Evolutionary conservation across 2,888 invertebrate species (phyloP), one percentile per base, ranked within the genome.

Genomic region (Noctua fimbriata): DNA sequence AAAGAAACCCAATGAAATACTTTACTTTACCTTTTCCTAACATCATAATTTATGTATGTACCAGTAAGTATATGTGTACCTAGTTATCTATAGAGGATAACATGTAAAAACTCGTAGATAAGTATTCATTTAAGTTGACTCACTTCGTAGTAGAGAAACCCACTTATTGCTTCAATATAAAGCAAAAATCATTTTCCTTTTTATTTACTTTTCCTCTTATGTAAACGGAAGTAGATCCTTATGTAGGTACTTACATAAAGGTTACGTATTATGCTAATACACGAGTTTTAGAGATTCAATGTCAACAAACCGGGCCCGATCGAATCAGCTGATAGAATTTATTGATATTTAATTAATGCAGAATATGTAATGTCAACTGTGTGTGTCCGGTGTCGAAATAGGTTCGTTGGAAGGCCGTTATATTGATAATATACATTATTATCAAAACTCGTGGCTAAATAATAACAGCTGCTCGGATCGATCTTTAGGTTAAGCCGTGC

Each of bases 261-360:
- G 28, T 79, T 67, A 28, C 36, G 3, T 66, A 67, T 63, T 73
- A 63, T 52, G 44, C 49, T n/a, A 16, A 28, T 41, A 28, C 52
- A 69, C 60, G 72, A 77, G n/a, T 73, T 75, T 70, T 71, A 66
- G 69, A 76, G 41, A 69, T 77, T 79, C 81, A 75, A 84, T 76
- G 77, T 69, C 79, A 79, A 73, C 14, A 52, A 69, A 73, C 41
- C 47, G 63, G 71, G 71, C 73, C 66, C n/a, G 49, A 67, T 60
- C 16, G 7, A 72, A 49, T 65, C 55, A 69, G 36, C 55, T 71
- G 71, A n/a, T 67, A 58, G 41, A 58, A 83, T 81, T 76, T 36
- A 79, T 78, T 83, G 41, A 41, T 83, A 36, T 9, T 77, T 58
- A 49, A 72, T 81, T 72, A 28, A 80, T 81, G 58, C 44, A 52